Percentiles rank a stretch among this genome's conserved stretches.
Evolutionary conservation across 2,888 invertebrate genomes (phyloP).

Genomic region (Exephanes ischioxanthus): DNA sequence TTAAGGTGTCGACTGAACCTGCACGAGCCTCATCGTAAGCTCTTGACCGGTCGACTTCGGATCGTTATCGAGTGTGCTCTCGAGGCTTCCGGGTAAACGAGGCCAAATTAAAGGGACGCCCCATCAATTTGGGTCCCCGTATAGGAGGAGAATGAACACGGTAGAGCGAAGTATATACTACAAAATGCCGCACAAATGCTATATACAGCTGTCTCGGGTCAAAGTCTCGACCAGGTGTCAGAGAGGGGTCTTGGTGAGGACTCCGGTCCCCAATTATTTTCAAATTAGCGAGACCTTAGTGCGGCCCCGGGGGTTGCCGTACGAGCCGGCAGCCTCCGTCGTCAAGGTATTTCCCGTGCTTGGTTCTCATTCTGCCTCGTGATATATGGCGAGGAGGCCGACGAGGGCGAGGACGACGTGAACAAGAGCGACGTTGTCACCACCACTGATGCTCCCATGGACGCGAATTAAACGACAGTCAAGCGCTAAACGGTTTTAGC

Average conservation of each 20-base stretch:
- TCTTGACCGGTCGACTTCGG: slow-evolving; percentile 52
- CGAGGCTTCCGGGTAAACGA: slow-evolving; percentile 55
- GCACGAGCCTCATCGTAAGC: background rate
- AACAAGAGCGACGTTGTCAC: slow-evolving; percentile 24
- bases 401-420: slow-evolving; percentile 53
- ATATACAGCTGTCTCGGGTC: slow-evolving; percentile 29
- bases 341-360: slow-evolving; percentile 61
- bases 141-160: background rate
- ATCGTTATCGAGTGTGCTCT: slow-evolving; percentile 46
- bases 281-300: slow-evolving; percentile 61
- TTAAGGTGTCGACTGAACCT: background rate
- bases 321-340: slow-evolving; percentile 42
- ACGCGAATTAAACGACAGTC: slow-evolving; percentile 9
- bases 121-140: slow-evolving; percentile 35
- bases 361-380: slow-evolving; percentile 18
- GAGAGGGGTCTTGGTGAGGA: slow-evolving; percentile 27
- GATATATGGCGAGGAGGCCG: slow-evolving; percentile 12
- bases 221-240: slow-evolving; percentile 56
- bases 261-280: slow-evolving; percentile 59
- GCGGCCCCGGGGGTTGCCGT: slow-evolving; percentile 44
- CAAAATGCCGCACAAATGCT: background rate
- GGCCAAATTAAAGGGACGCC: slow-evolving; percentile 63
- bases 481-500: slow-evolving; percentile 18
- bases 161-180: background rate
- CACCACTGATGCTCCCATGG: slow-evolving; percentile 1